Base-by-base conservation (phyloP, 2,797 vertebrate genomes). In the Fundulus diaphanus region DNA sequence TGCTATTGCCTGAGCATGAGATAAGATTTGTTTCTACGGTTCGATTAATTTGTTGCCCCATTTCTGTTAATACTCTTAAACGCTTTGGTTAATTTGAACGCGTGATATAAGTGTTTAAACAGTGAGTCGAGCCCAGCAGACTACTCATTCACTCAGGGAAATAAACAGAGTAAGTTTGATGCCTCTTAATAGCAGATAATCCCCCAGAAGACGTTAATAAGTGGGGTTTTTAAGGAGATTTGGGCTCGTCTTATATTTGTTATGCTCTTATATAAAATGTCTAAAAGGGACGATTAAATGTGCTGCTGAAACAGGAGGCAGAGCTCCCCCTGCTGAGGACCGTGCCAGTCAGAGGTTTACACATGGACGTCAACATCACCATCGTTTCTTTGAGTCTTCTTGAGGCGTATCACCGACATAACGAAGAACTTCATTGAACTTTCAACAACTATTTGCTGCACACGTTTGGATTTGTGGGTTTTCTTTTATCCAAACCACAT, bases 101-200 rank as follows among this genome's bases (percentile, higher is more conserved):
- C 8, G n/a, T 18, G 35, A 70, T 24, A 70, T 52, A 37, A 54
- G 35, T 54, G 49, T 54, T 37, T 37, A 54, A n/a, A 54, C 49
- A 40, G 37, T 65, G 37, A 65, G 37, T 40, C 5, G 13, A 42
- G 35, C 61, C 15, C 61, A 65, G 61, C 61, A 42, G 37, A 65
- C 61, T 65, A 24, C 18, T 37, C 24, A 12, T 42, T 65, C 61
- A 65, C 68, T 37, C 24, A 40, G 33, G 68, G 68, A 52, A 16
- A 51, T 52, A 70, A 52, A 27, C 12, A 54, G 33, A 27, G 31
- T n/a, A 65, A 70, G 68, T 70, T 54, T 52, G 35, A 40, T 27
- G 49, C 68, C 35, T 52, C 68, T 40, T 52, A 70, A 70, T 54
- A 52, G n/a, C 49, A 70, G 49, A 37, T 70, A 52, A 70, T 51